phyloP scores from a whole-genome alignment of 2,113 vertebrate genomes.

The Ochotona curzoniae region DNA sequence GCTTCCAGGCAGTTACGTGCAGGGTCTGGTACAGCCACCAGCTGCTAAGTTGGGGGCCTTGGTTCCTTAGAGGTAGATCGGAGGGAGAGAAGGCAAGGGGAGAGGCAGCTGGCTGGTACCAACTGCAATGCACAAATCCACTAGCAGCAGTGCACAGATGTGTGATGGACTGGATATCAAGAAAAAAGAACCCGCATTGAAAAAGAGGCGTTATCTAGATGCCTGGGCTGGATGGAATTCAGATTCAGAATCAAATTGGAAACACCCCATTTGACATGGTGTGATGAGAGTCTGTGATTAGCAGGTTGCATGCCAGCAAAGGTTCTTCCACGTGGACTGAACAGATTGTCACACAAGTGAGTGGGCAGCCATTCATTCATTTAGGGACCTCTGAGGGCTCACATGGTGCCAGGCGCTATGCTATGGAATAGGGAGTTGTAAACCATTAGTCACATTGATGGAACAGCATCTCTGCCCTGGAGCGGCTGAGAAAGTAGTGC shows the following conservation, averaged over 20 bases:
- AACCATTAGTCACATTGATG: neutral
- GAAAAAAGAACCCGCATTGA: neutral
- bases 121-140: neutral
- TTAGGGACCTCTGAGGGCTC: neutral
- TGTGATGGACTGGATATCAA: neutral
- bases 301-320: neutral
- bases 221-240: neutral
- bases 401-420: neutral
- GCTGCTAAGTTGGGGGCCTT: neutral
- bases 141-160: neutral
- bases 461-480: neutral
- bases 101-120: neutral
- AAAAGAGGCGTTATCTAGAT: neutral
- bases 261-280: conserved; percentile 10
- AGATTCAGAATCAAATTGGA: conserved; percentile 14
- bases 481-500: neutral
- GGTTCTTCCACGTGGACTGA: neutral
- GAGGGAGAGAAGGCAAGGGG: neutral
- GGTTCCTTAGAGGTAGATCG: neutral
- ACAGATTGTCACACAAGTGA: neutral
- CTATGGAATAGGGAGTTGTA: neutral
- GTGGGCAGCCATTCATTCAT: neutral
- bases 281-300: neutral
- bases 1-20: neutral
- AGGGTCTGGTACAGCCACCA: neutral